A percentile compares a stretch with the other conserved stretches of the same genome.
phyloP scores from a whole-genome alignment of 2,888 invertebrate species.

The Pachycephus smyrnensis region DNA sequence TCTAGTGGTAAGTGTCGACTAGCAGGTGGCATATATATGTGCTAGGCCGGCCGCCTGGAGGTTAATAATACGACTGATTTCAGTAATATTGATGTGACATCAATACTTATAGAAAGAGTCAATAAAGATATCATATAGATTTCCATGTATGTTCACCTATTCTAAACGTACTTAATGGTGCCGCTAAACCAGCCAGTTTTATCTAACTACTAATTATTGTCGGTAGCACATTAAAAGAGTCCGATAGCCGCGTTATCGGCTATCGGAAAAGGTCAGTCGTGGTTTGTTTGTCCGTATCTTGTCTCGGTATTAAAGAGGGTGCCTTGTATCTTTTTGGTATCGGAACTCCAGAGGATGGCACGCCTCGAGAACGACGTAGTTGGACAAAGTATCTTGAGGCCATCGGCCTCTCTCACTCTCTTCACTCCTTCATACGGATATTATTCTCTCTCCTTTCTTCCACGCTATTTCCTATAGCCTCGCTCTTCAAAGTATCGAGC shows the following conservation, averaged over 20 bases:
- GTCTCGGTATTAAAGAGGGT: neutral
- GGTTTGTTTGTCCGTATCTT: neutral
- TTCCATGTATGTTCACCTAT: neutral
- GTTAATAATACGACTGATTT: too few species aligned
- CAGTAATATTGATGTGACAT: neutral
- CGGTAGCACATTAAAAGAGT: slow-evolving; percentile 8
- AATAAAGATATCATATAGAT: neutral
- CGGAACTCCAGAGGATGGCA: neutral
- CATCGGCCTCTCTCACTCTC: neutral
- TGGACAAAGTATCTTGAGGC: neutral
- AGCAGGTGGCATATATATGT: too few species aligned
- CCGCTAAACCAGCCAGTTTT: neutral
- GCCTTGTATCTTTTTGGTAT: neutral
- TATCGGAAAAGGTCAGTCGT: slow-evolving; percentile 7
- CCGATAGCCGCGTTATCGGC: neutral
- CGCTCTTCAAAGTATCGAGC: slow-evolving; percentile 13
- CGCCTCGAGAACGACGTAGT: neutral
- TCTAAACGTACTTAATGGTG: neutral
- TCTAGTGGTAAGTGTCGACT: too few species aligned
- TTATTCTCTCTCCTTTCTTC: neutral
- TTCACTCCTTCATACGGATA: neutral
- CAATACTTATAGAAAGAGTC: neutral
- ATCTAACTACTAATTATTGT: slow-evolving; percentile 17
- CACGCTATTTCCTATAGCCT: slow-evolving; percentile 5
- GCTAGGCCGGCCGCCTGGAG: too few species aligned